A percentile compares a stretch with the other conserved stretches of the same genome.
phyloP scores from a whole-genome alignment of 2,797 vertebrate species.

The Tiaroga cobitis region DNA sequence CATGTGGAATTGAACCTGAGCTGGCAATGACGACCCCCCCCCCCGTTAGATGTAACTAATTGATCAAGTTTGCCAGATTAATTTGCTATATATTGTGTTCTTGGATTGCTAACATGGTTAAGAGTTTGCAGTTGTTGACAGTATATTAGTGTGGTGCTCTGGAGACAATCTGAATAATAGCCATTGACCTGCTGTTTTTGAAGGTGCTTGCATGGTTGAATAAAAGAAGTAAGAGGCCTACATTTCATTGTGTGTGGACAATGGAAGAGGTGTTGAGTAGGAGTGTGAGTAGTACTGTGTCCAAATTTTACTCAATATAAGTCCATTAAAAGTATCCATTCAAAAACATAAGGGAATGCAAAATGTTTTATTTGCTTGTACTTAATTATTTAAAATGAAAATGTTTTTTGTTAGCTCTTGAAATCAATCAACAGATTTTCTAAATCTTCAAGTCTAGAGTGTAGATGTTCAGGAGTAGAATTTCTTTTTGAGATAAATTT shows the following conservation, averaged over 20 bases:
- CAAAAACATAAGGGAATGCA: not conserved
- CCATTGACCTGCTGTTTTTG: not conserved
- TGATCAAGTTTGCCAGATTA: constrained; percentile 29
- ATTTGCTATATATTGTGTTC: constrained; percentile 28
- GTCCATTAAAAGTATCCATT: not conserved
- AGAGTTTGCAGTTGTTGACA: not conserved
- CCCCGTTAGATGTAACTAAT: not conserved
- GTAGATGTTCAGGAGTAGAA: not conserved
- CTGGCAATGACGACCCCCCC: not conserved
- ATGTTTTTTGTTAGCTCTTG: not conserved
- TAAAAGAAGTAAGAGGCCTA: not conserved
- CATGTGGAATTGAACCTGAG: not conserved
- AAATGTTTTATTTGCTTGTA: not conserved
- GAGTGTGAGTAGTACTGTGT: not conserved
- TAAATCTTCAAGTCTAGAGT: not conserved
- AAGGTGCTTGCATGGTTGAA: not conserved
- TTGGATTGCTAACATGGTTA: constrained; percentile 2
- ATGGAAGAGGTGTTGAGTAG: not conserved
- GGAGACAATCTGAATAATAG: not conserved
- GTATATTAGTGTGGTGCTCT: not conserved
- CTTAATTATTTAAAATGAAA: not conserved
- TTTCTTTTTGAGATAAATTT: not conserved
- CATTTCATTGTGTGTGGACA: not conserved
- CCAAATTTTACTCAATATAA: not conserved
- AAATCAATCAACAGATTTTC: not conserved